Base-by-base conservation (phyloP, 1,140 invertebrate species). In the Bradynema listronoti region DNA sequence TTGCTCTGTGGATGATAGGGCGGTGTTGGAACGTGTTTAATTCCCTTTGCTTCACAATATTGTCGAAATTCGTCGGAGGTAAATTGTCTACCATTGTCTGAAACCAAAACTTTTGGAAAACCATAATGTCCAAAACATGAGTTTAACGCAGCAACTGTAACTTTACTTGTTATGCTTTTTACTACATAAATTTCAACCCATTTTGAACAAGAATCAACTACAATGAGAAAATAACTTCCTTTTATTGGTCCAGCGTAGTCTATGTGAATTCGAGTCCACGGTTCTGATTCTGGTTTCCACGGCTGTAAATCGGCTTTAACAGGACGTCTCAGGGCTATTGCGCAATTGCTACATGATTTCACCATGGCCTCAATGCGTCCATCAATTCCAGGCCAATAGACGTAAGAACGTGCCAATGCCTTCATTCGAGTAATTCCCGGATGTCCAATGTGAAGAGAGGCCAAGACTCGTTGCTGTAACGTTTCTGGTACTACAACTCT, bases 401-500 rank as follows among this genome's bases (percentile, higher is more conserved):
- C n/a, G 24, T 56, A 46, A 11, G 65, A 71, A n/a, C 82, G 46
- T 1, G 84, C 75, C 14, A 82, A 45, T 0, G 71, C 61, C 70
- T 85, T 85, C 82, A 84, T 85, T 0, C 71, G 75, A 0, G 78
- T 78, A 6, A 83, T 80, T 4, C 83, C 82, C n/a, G 78, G 76
- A 65, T 84, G 83, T 2, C 76, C 79, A 9, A 57, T 52, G 70
- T 84, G 82, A 14, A 83, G 65, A 54, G 79, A 67, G n/a, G 78
- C 49, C 4, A 82, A 56, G 7, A 82, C 65, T 50, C 66, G 32
- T 9, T 63, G 19, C 45, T 69, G 75, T 36, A 80, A 57, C 19
- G 33, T 51, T 66, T 79, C 71, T 32, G 83, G 82, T 22, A 83
- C 75, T 7, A 81, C 58, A 1, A 80, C 68, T 57, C 79, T 58